These are phyloP conservation scores for Acanthosoma haemorrhoidale DNA, from an alignment of 2,888 invertebrate genomes.

Conservation along the genomic window DNA sequence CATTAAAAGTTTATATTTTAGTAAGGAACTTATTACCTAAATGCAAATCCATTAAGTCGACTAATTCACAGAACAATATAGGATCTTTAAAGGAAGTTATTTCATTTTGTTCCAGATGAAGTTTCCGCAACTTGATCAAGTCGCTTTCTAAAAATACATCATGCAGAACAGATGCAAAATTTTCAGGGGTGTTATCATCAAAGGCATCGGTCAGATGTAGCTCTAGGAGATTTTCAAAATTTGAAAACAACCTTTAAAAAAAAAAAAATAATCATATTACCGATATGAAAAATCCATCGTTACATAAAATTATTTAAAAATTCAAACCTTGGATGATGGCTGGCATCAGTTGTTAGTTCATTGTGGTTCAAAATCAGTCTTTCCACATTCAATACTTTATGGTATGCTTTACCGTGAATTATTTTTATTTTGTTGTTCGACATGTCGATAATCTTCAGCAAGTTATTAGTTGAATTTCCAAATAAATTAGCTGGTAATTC, in stretches of 20 bases:
- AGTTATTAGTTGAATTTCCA: slow-evolving; percentile 57
- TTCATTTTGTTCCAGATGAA: slow-evolving; percentile 72
- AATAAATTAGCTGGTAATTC: slow-evolving; percentile 66
- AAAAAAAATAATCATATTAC: slow-evolving; percentile 31
- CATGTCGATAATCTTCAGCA: slow-evolving; percentile 64
- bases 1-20: slow-evolving; percentile 29
- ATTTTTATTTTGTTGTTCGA: slow-evolving; percentile 64
- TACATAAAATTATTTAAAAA: background rate
- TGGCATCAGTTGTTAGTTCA: slow-evolving; percentile 52
- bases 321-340: slow-evolving; percentile 53
- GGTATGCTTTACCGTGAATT: slow-evolving; percentile 68
- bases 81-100: slow-evolving; percentile 60
- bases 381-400: slow-evolving; percentile 63
- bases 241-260: slow-evolving; percentile 58
- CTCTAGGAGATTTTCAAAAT: slow-evolving; percentile 62
- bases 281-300: background rate
- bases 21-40: slow-evolving; percentile 51
- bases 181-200: slow-evolving; percentile 57
- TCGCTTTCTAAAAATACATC: slow-evolving; percentile 65
- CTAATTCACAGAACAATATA: slow-evolving; percentile 64
- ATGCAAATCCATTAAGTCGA: slow-evolving; percentile 60
- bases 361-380: slow-evolving; percentile 67
- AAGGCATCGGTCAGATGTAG: slow-evolving; percentile 70
- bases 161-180: slow-evolving; percentile 61
- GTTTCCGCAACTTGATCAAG: slow-evolving; percentile 58